Evolutionary conservation across 2,797 vertebrate genomes (phyloP).

Genomic region (Peromyscus nudipes): DNA sequence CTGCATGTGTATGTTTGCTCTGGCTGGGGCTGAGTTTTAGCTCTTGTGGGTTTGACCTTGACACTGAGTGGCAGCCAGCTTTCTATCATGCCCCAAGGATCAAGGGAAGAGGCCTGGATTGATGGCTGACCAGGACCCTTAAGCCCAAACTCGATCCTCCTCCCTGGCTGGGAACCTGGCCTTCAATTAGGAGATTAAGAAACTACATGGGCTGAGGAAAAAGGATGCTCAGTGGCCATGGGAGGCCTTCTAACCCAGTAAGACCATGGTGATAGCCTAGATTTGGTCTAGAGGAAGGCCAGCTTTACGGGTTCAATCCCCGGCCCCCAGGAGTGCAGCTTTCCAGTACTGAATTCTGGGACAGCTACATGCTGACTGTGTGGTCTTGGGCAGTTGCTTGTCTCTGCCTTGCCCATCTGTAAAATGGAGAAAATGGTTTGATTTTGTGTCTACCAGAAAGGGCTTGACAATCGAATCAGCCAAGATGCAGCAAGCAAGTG

Average conservation of each 20-base stretch:
- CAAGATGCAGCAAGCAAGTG: background rate
- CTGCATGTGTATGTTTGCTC: background rate
- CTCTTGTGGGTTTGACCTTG: background rate
- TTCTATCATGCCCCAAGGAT: background rate
- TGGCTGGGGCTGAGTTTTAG: background rate
- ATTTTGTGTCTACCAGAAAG: background rate
- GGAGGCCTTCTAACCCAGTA: background rate
- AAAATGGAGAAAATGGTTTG: background rate
- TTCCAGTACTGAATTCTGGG: background rate
- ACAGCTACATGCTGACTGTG: background rate
- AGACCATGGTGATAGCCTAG: background rate
- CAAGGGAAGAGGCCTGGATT: background rate
- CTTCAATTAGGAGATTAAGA: background rate
- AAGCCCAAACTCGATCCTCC: background rate
- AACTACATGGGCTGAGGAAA: background rate
- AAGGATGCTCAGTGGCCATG: rapidly evolving
- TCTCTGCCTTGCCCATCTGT: background rate
- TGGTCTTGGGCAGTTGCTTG: background rate
- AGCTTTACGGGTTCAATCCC: background rate
- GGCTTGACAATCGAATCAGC: background rate
- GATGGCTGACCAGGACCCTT: too few relatives aligned
- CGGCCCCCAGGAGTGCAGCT: background rate
- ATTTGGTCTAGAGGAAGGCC: background rate
- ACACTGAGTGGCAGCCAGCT: background rate
- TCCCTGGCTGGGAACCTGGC: background rate